A percentile compares a stretch with the other conserved stretches of the same genome.
Evolutionary conservation across 2,797 vertebrate genomes (phyloP).

Genomic region (Philypnodon macrostomus): DNA sequence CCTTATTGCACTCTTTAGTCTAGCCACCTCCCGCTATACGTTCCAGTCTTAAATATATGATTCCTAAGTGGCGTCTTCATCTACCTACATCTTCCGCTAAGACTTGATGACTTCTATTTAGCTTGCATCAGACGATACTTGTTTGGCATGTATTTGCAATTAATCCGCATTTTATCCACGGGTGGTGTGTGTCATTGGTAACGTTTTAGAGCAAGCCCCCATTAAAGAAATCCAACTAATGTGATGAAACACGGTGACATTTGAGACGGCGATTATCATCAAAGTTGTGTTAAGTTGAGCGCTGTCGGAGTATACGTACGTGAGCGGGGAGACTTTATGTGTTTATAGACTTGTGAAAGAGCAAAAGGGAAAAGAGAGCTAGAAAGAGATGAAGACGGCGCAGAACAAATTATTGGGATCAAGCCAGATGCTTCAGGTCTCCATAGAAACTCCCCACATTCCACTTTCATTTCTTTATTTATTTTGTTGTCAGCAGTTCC

Average conservation of each 20-base stretch:
- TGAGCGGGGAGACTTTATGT: slow-evolving; percentile 10
- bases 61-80: slow-evolving; percentile 5
- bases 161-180: neutral
- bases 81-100: too few relatives aligned
- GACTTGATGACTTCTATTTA: slow-evolving; percentile 9
- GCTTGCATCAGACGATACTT: slow-evolving; percentile 6
- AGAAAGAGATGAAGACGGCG: slow-evolving; percentile 47
- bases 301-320: slow-evolving; percentile 5
- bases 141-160: neutral
- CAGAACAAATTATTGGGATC: slow-evolving; percentile 74
- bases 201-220: slow-evolving; percentile 5
- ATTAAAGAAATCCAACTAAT: slow-evolving; percentile 1
- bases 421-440: slow-evolving; percentile 80
- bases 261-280: slow-evolving; percentile 41
- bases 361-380: slow-evolving; percentile 29
- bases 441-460: slow-evolving; percentile 78
- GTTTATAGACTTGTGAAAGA: slow-evolving; percentile 22
- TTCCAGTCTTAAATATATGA: slow-evolving; percentile 4
- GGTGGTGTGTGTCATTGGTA: slow-evolving; percentile 1
- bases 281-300: slow-evolving; percentile 26
- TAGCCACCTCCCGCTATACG: slow-evolving; percentile 21
- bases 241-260: slow-evolving; percentile 22
- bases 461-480: slow-evolving; percentile 74
- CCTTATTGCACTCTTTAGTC: slow-evolving; percentile 30
- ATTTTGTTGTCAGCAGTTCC: slow-evolving; percentile 78